These are phyloP conservation scores for Peromyscus maniculatus DNA, from an alignment of 2,113 vertebrate species.

Conservation along the genomic window DNA sequence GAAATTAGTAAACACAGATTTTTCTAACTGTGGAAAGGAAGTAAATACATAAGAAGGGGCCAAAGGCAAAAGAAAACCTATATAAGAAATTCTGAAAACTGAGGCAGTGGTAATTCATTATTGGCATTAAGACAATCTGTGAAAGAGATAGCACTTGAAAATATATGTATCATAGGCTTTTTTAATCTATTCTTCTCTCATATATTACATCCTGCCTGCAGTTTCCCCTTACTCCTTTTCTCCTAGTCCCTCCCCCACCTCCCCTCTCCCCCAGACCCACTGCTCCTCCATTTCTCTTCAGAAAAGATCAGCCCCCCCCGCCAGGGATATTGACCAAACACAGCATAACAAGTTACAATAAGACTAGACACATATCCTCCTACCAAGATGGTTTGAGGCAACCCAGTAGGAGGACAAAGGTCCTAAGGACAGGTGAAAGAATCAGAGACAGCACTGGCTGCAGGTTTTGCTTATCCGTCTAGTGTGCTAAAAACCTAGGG, in stretches of 20 bases:
- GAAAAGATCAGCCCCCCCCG: not conserved
- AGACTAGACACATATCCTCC: not conserved
- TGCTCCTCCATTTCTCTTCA: not conserved
- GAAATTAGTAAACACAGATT: slow-evolving; percentile 82
- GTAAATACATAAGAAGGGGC: slow-evolving; percentile 69
- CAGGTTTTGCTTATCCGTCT: not conserved
- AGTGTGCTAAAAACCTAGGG: not conserved
- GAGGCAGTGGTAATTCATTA: slow-evolving; percentile 26
- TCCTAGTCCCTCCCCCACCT: not conserved
- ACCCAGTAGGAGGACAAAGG: not conserved
- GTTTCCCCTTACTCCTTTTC: not conserved
- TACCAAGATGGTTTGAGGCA: not conserved
- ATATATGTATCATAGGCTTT: not conserved
- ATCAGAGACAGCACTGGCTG: not conserved
- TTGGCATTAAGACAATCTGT: not conserved
- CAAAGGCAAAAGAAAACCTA: slow-evolving; percentile 61
- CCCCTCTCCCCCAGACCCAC: not conserved
- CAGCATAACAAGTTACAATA: not conserved
- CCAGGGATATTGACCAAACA: not conserved
- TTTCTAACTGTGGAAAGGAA: slow-evolving; percentile 65
- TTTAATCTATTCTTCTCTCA: not conserved
- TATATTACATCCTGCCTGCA: not conserved
- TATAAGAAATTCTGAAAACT: slow-evolving; percentile 37
- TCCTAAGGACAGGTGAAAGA: not conserved
- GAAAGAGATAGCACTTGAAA: not conserved